A percentile compares a stretch with the other conserved stretches of the same genome.
Conservation (phyloP, 2,888 invertebrate genomes). For the Aphodius granarius region DNA sequence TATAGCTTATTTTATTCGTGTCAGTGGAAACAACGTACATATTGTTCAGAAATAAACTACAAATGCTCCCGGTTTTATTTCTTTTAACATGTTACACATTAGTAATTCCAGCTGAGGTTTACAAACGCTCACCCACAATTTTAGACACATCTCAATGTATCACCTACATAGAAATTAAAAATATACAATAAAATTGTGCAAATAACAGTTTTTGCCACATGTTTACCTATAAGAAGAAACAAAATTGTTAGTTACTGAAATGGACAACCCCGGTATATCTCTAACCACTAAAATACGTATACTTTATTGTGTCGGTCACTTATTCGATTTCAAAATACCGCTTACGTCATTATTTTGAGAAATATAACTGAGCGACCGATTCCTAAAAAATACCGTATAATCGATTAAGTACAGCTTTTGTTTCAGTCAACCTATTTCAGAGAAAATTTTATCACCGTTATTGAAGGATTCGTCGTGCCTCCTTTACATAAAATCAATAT, state of each 20-base stretch:
- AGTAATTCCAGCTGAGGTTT: background rate
- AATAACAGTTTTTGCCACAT: background rate
- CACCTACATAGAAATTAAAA: too few species aligned
- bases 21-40: background rate
- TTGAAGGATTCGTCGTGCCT: background rate
- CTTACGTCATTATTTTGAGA: background rate
- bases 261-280: background rate
- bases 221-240: background rate
- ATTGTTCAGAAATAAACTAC: background rate
- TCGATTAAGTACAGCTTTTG: slow-evolving; percentile 10
- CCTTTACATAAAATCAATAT: background rate
- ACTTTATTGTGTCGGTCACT: background rate
- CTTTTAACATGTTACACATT: background rate
- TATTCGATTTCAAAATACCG: background rate
- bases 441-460: background rate
- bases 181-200: too few species aligned
- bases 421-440: background rate
- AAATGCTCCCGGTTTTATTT: background rate
- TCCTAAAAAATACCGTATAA: background rate
- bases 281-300: background rate
- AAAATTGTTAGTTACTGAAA: background rate
- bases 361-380: background rate
- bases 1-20: background rate
- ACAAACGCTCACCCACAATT: background rate
- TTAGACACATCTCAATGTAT: too few species aligned